Base-by-base conservation (phyloP, 2,888 invertebrate species). In the Oligia fasciuncula region DNA sequence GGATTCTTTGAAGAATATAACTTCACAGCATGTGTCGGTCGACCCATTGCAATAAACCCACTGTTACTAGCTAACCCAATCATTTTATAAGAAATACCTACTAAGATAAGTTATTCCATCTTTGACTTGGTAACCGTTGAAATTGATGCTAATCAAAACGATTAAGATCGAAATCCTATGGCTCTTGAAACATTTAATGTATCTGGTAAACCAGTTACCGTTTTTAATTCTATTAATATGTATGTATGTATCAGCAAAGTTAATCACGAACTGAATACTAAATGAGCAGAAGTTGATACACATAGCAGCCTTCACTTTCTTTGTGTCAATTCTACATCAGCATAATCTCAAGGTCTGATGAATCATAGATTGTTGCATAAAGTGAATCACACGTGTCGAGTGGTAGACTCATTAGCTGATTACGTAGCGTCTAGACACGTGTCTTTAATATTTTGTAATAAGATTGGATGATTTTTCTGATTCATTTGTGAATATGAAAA, bases 361-460 rank as follows among this genome's bases (percentile, higher is more conserved):
- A 89, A 67, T 89, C 90, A 89, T 79, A 78, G 73, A 79, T 79
- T 72, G 76, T 83, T 88, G 88, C 81, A 86, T 86, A 62, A 86
- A 67, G 67, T 86, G 83, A 89, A 73, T 88, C 89, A 89, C 80
- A 73, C 80, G 84, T 84, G 80, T 80, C 6, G 49, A 14, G 69
- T 43, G 40, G 71, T 54, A 73, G 54, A 84, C 84, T 84, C 78
- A 84, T 77, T 84, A 74, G 67, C 19, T 75, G 74, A 80, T 80
- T 80, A 77, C 76, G 80, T 66, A 69, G 80, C 69, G 85, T 85
- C 85, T 85, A 84, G 84, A 85, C 84, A 85, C 85, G 77, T 80
- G 87, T 72, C 51, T 65, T 68, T 29, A 17, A n/a, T 69, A 72
- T 74, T 76, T 80, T 86, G 40, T 40, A 5, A 40, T 84, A n/a